Base-by-base conservation (phyloP, 2,797 vertebrate genomes). In the Cossypha dichroa region DNA sequence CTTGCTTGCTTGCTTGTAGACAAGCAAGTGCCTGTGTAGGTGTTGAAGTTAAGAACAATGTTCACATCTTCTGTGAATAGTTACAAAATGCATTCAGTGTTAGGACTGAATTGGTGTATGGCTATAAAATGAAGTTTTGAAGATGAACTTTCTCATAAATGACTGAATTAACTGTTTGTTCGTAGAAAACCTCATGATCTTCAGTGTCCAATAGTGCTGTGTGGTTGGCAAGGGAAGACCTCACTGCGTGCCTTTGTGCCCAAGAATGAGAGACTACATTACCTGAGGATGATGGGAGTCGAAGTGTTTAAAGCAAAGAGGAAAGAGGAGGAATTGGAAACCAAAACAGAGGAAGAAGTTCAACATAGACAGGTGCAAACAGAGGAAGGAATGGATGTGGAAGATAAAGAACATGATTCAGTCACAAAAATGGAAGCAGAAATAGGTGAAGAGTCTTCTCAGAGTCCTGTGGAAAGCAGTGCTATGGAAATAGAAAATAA, bases 161-260 rank as follows among this genome's bases (percentile, higher is more conserved):
- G 28, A 90, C 62, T 4, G 3, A 91, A 73, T 2, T 77, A 75
- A 69, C 36, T 91, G 14, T 40, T 74, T 85, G 8, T 93, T 95
- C 64, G 4, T 92, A 99, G 99, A 90, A 98, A 98, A 90, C 97
- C 98, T 1, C 97, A 96, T 3, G 97, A 98, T 73, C 99, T 99
- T 48, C 99, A 99, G 98, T 99, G 99, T 75, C 96, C 99, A 75
- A 98, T 99, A 63, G 99, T 99, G 97, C 97, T 99, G 68, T 99
- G 99, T 36, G 99, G 99, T 31, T 99, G 99, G 99, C 98, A 99
- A 79, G 99, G 99, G 18, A 99, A 99, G 98, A 98, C 99, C 2
- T 99, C 99, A 16, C 98, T 99, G 89, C 98, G 99, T 54, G 99
- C 99, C 69, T 99, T 99, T 40, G 99, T 99, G 74, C 98, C 99